Evolutionary conservation across 2,888 invertebrate species (phyloP).

Genomic region (Drosophila mimetica): DNA sequence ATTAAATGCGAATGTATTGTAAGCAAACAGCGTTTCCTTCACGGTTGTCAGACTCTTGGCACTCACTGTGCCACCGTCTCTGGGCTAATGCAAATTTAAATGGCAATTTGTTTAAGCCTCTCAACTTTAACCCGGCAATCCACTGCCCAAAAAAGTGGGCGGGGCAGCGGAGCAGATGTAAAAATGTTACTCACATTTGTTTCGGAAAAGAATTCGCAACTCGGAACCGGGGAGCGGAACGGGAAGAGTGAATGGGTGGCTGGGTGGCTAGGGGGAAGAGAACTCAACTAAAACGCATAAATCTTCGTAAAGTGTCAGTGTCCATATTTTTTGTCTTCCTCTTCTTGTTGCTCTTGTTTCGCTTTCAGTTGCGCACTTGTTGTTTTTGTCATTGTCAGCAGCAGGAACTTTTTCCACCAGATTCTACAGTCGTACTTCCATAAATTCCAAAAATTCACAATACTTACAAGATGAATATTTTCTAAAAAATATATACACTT

Average conservation of each 20-base stretch:
- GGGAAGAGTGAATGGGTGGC: conserved; percentile 16
- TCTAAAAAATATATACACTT: too few relatives aligned
- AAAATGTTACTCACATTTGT: conserved; percentile 55
- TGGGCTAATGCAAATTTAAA: conserved; percentile 59
- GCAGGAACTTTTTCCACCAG: conserved; percentile 49
- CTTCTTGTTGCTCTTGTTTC: conserved; percentile 37
- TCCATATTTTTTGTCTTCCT: conserved; percentile 66
- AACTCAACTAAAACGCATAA: conserved; percentile 77
- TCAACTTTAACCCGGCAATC: conserved; percentile 37
- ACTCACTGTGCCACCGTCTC: conserved; percentile 24
- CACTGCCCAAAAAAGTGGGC: conserved; percentile 33
- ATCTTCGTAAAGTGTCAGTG: conserved; percentile 78
- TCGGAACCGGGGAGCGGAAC: conserved; percentile 35
- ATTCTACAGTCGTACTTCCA: conserved; percentile 8
- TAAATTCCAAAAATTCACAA: background rate
- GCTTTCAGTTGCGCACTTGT: conserved; percentile 37
- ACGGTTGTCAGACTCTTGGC: conserved; percentile 33
- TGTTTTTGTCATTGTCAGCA: conserved; percentile 66
- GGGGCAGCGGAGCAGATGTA: conserved; percentile 42
- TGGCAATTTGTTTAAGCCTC: conserved; percentile 53
- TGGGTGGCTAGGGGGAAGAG: conserved; percentile 23
- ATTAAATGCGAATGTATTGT: conserved; percentile 23
- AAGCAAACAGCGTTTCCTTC: conserved; percentile 8
- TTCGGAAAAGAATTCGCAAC: conserved; percentile 44
- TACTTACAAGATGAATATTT: too few relatives aligned